Evolutionary conservation across 2,888 invertebrate species (phyloP), one percentile per base, ranked within the genome.

Genomic region (Drosophila incognita): DNA sequence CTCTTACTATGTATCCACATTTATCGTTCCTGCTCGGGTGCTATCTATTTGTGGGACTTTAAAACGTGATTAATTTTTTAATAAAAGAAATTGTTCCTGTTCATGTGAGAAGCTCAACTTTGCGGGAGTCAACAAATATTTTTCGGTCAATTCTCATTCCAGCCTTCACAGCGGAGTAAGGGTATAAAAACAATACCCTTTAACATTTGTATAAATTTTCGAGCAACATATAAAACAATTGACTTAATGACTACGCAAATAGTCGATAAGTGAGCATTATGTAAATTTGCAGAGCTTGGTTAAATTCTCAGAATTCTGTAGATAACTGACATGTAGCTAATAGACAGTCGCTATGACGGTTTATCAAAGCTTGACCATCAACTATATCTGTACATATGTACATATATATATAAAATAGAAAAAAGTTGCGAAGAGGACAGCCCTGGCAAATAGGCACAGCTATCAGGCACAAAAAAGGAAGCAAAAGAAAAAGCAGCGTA

Each of bases 381-480:
- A 54, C 24, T 31, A 36, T 24, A 33, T 21, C 21, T 40, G 11
- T 33, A 11, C 0, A 33, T 10, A 33, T 24, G 24, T 4, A 33
- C n/a, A 21, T 8, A 4, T 11, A 33, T 33, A 31, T 31, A 31
- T 31, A 33, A 1, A 33, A 11, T 33, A 33, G 4, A 33, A 11
- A 33, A 33, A 57, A 40, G 5, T 18, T 27, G 4, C 15, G 35
- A 24, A 15, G 2, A 18, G 29, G 40, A 48, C n/a, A 13, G 29
- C 10, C 8, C 15, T 5, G 11, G 36, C 35, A 42, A 31, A 54
- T 54, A 61, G 63, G 36, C 64, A 36, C n/a, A 52, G n/a, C 40
- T 40, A 15, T 53, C 8, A 18, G 38, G 31, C 29, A 21, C 49
- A 65, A 63, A 68, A 68, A 40, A n/a, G 8, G 11, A 74, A 53